Evolutionary conservation across 2,888 invertebrate species (phyloP).

Genomic region (Branchipolynoe longqiensis): DNA sequence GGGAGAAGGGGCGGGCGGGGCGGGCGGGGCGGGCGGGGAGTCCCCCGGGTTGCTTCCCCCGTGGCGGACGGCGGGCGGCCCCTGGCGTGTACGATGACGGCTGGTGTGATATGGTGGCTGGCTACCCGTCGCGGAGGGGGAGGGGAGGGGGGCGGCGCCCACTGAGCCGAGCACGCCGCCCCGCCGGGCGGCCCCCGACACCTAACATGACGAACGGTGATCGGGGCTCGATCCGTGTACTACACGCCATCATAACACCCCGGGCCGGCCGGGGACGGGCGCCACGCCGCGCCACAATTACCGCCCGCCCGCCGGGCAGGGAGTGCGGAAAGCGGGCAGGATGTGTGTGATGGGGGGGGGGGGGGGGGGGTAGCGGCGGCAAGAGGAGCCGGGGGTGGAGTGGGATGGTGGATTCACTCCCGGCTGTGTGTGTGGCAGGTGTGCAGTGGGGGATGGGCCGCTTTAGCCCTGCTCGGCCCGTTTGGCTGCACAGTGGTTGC

Average conservation of each 20-base stretch:
- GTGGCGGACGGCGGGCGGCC: constrained; percentile 16
- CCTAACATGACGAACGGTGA: constrained; percentile 35
- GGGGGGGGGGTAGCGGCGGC: too few species aligned
- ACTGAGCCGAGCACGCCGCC: not conserved
- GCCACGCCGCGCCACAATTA: constrained; percentile 25
- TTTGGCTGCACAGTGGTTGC: too few species aligned
- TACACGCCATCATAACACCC: constrained; percentile 41
- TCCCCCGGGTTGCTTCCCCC: too few species aligned
- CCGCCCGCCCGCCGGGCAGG: constrained; percentile 1
- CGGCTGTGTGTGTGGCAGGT: too few species aligned
- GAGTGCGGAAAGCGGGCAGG: not conserved
- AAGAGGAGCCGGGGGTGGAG: not conserved
- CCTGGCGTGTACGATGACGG: constrained; percentile 25
- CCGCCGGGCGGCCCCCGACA: not conserved
- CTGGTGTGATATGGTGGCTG: constrained; percentile 25
- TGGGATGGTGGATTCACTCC: not conserved
- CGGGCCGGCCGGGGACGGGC: constrained; percentile 11
- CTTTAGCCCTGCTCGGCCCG: too few species aligned
- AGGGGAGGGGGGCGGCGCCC: not conserved
- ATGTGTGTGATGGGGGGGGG: not conserved
- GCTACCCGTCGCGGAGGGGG: not conserved
- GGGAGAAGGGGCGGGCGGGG: not conserved
- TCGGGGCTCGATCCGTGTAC: constrained; percentile 37
- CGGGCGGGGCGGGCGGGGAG: not conserved
- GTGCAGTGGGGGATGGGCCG: too few species aligned